Base-by-base conservation (phyloP, 2,797 vertebrate species). In the Gadopsis marmoratus region DNA sequence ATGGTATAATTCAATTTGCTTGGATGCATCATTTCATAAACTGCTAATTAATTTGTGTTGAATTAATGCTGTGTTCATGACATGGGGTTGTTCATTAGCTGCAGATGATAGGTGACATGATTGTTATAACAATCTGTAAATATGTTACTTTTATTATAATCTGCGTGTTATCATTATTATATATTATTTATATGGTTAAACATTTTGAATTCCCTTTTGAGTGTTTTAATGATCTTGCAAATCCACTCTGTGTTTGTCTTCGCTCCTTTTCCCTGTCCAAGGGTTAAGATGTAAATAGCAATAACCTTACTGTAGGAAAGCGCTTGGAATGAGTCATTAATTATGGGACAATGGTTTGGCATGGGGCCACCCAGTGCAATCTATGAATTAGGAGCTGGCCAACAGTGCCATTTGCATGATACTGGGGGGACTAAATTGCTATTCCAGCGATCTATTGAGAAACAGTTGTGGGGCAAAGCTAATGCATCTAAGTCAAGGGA, bases 401-500 rank as follows among this genome's bases (percentile, higher is more conserved):
- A 89, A 77, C 85, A 83, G 78, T 65, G 0, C 60, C 75, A 93
- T 94, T 92, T 93, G 89, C 89, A 93, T 93, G 90, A 93, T 91
- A 87, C 79, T 78, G 67, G 71, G 65, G 79, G 78, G n/a, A 83
- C 86, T 87, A 91, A 93, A 94, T 92, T 93, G 87, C 76, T 60
- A 89, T 90, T 92, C 73, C 66, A 85, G 76, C 85, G 21, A 93
- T 91, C 86, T 90, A 86, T 91, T 87, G 84, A 92, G 86, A 90
- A 89, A 91, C 86, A 91, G 87, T 93, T 85, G 79, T 80, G 74
- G 78, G 83, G 87, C 85, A 83, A 91, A 87, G 84, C 94, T 92
- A 92, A 93, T 93, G 90, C 88, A 92, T 94, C 89, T 87, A 89
- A 92, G 92, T 93, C 92, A 93, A 89, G 86, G 82, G 83, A 86